Base-by-base conservation (phyloP, 2,113 vertebrate genomes). In the Hyaena hyaena region DNA sequence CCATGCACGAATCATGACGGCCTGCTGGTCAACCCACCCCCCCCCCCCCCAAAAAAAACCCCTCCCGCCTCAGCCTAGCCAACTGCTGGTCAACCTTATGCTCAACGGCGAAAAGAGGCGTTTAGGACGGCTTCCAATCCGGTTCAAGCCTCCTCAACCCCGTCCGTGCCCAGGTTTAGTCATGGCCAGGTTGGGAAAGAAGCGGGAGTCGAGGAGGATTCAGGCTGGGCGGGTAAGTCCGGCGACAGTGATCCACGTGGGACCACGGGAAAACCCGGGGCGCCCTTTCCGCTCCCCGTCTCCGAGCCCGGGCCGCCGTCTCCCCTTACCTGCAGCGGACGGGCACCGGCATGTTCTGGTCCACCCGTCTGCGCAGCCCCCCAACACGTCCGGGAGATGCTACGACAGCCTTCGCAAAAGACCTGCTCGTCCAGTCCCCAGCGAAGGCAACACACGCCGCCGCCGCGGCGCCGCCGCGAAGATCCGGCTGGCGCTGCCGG, bases 1-100 rank as follows among this genome's bases (percentile, higher is more conserved):
- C 53, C 16, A 55, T 55, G 0, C 17, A 55, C 55, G 55, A 55
- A 55, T 69, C 31, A 33, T 35, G 7, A 69, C 1, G 33, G 19
- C 33, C n/a, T 71, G 17, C n/a, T 35, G 68, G 68, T 35, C 68
- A 21, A 35, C 39, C 39, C 39, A 3, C n/a, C n/a, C n/a, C 39
- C 3, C 39, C 39, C 68, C 68, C 5, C 16, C 1, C 1, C 16
- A 5, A 5, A 19, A 19, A 17, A 0, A 55, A 17, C 1, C 16
- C 55, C 16, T 4, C 55, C 17, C 6, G 5, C 39, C 39, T 39
- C 39, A 39, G 39, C 39, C 39, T 39, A 39, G 55, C 55, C 3
- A 4, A 55, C 68, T 71, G 33, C n/a, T 35, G 68, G 68, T 35
- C 68, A 21, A 21, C 68, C 39, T 39, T 39, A 39, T 39, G 39